Base-by-base conservation (phyloP, 2,888 invertebrate genomes). In the Adelphocoris suturalis region DNA sequence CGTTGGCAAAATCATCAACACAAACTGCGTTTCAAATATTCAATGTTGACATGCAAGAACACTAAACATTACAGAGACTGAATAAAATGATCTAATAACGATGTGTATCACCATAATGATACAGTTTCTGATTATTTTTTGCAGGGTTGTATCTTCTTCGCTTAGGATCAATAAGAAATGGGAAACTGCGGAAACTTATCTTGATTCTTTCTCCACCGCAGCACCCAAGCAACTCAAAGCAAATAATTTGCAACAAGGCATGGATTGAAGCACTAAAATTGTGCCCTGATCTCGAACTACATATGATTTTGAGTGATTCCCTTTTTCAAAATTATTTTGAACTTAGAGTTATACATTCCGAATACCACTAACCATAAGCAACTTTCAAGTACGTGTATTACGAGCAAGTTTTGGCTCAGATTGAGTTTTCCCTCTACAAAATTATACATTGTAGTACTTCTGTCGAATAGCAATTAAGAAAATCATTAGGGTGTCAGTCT, bases 271-370 rank as follows among this genome's bases (percentile, higher is more conserved):
- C 61, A 14, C 7, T 61, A 7, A 55, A 57, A 27, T 16, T 85
- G 13, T 85, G 85, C 28, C 85, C 85, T 14, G 46, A 85, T 37
- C 37, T 85, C 9, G 85, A 85, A 61, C 85, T 85, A 0, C 57
- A 85, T 19, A 16, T 85, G 57, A 37, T 85, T 14, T 12, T 85
- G 13, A 52, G 85, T 85, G 55, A 55, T 13, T 23, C 23, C 19
- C 23, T 68, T 68, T 68, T 68, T n/a, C 57, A 2, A n/a, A 14
- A 16, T 57, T 57, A n/a, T 57, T n/a, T 16, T 57, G 57, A 7
- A 57, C n/a, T 57, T 37, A 37, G 37, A 2, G 37, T 37, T 37
- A 7, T 37, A 37, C 7, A 37, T 37, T 7, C n/a, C n/a, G n/a
- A n/a, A n/a, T n/a, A n/a, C n/a, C n/a, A n/a, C n/a, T n/a, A n/a